Base-by-base conservation (phyloP, 2,797 vertebrate genomes). In the Sylvilagus floridanus region DNA sequence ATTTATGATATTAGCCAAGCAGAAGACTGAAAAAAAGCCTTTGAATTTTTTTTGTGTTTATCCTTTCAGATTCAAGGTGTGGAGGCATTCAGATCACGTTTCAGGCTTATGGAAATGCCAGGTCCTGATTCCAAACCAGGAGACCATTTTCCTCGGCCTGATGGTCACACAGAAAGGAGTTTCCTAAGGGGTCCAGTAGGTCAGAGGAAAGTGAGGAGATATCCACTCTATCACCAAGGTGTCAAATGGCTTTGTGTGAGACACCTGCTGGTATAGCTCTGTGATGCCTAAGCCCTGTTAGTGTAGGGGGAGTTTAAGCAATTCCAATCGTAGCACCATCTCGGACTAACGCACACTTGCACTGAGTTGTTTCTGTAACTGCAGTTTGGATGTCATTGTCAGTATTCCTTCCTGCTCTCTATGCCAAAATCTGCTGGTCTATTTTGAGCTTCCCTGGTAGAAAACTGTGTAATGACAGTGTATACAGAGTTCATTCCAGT, bases 91-190 rank as follows among this genome's bases (percentile, higher is more conserved):
- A 14, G 75, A 81, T 94, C 71, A 52, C 42, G 79, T 2, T 57
- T 78, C 19, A 69, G 60, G 32, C 32, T 93, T 82, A 82, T 28
- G 84, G 63, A 94, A 95, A 94, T 95, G 62, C 71, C 72, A 35
- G 30, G 47, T 71, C 63, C 76, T 12, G n/a, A 88, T 50, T 91
- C 87, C 21, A 71, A 96, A 97, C 93, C 50, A 90, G 84, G 22
- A 94, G 86, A 95, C 90, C 94, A 93, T 95, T 96, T 96, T 96
- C 96, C 83, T 84, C 91, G 47, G n/a, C 66, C 94, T 91, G 97
- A 92, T 81, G 71, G 71, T 77, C 66, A 47, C 81, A 85, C 72
- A 89, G 68, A 6, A 94, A 76, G 32, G 84, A 88, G 62, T 96
- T 91, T 96, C 87, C 81, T 91, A 90, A 97, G 97, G 95, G 96